Evolutionary conservation across 2,113 vertebrate species (phyloP).

Genomic region (Grantiella picta): DNA sequence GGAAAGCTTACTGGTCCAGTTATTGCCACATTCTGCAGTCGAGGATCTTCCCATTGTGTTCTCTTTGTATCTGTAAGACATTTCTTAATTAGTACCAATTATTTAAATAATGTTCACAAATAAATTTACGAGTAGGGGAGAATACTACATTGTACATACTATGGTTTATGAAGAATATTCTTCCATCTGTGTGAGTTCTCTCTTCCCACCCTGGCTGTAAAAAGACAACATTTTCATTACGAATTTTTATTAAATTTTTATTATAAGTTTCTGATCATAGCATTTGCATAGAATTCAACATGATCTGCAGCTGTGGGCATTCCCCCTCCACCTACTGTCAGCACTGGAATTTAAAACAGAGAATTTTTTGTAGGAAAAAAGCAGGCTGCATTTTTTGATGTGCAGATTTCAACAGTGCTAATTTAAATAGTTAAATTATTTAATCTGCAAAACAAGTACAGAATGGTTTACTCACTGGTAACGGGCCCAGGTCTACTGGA

Average conservation of each 20-base stretch:
- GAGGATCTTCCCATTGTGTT: conserved; percentile 97
- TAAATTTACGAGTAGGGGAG: not conserved
- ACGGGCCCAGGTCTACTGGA: conserved; percentile 84
- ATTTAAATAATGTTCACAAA: not conserved
- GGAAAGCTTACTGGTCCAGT: conserved; percentile 89
- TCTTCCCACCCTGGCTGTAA: conserved; percentile 96
- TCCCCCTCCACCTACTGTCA: not conserved
- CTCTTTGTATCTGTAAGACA: conserved; percentile 83
- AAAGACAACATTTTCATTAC: not conserved
- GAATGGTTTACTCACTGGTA: conserved; percentile 80
- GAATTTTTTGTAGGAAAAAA: not conserved
- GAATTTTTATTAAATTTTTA: not conserved
- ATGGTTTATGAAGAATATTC: conserved; percentile 97
- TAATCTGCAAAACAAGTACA: not conserved
- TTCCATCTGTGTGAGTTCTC: conserved; percentile 89
- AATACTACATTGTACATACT: conserved; percentile 73
- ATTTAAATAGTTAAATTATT: not conserved
- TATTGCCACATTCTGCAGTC: conserved; percentile 88
- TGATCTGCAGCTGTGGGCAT: not conserved
- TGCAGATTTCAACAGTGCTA: not conserved
- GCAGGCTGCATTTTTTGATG: not conserved
- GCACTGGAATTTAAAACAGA: not conserved
- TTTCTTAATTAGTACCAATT: not conserved
- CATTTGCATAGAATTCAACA: not conserved
- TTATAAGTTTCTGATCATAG: not conserved